phyloP scores from a whole-genome alignment of 2,888 invertebrate species.

The Drosophila nigricruria region DNA sequence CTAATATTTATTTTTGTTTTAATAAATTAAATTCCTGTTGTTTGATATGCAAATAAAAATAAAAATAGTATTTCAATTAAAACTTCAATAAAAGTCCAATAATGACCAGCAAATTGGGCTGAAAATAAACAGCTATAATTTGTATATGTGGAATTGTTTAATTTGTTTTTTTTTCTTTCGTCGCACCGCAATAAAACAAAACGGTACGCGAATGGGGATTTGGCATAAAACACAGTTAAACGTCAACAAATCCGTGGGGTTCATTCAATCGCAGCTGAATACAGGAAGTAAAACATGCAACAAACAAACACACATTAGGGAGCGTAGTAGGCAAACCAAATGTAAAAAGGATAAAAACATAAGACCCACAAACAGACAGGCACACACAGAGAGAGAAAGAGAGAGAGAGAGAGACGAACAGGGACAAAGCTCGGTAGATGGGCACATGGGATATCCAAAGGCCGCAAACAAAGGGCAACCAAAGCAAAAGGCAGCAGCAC shows the following conservation, averaged over 20 bases:
- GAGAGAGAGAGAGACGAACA: not conserved
- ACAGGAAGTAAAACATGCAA: slow-evolving; percentile 35
- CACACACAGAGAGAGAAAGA: not conserved
- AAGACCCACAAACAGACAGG: slow-evolving; percentile 27
- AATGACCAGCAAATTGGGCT: not conserved
- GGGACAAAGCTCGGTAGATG: slow-evolving; percentile 8
- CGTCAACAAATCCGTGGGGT: slow-evolving; percentile 60
- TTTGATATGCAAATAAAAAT: no score
- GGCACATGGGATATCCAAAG: slow-evolving; percentile 33
- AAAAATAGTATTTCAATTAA: no score
- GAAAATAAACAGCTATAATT: not conserved
- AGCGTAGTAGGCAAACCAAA: slow-evolving; percentile 53
- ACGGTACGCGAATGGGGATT: not conserved
- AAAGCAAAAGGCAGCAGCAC: slow-evolving; percentile 35
- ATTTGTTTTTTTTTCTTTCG: slow-evolving; percentile 2
- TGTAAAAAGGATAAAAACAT: slow-evolving; percentile 64
- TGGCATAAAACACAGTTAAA: slow-evolving; percentile 47
- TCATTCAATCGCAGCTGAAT: slow-evolving; percentile 58
- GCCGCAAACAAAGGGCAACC: slow-evolving; percentile 36
- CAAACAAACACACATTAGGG: slow-evolving; percentile 43
- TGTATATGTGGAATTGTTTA: not conserved
- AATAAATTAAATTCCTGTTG: no score
- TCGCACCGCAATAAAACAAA: slow-evolving; percentile 2
- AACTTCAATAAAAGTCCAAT: no score
- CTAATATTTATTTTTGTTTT: not conserved